phyloP scores from a whole-genome alignment of 92 coral and sea anemone species.

The Parazoanthus atlanticus region DNA sequence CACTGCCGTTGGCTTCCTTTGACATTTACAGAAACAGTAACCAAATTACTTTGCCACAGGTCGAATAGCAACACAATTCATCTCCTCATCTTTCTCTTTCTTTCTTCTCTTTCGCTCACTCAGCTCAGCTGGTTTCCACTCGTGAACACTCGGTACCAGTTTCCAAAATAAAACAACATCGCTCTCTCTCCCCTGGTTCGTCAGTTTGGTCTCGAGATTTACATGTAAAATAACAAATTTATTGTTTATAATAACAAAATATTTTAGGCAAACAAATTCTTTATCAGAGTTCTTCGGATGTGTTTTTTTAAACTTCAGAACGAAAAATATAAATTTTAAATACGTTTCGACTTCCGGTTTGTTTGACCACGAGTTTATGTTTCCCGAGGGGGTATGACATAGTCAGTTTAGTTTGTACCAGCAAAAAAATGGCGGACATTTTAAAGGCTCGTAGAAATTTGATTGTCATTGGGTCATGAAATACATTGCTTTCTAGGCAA shows the following conservation, averaged over 20 bases:
- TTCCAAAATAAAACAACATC: background rate
- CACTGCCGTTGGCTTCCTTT: constrained; percentile 39
- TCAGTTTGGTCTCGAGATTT: background rate
- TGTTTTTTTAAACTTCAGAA: too few species aligned
- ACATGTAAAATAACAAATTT: too few species aligned
- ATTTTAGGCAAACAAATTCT: background rate
- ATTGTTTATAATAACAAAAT: background rate
- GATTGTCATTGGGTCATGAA: background rate
- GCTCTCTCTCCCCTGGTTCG: background rate
- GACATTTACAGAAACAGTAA: constrained; percentile 36
- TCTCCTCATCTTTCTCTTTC: background rate
- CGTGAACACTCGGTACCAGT: constrained; percentile 28
- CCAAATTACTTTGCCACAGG: constrained; percentile 18
- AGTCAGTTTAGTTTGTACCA: background rate
- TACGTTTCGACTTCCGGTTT: too few species aligned
- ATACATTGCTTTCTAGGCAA: background rate
- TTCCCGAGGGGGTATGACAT: constrained; percentile 10
- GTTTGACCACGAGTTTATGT: background rate
- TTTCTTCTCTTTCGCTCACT: background rate
- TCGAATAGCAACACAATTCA: constrained; percentile 28
- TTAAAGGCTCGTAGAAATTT: background rate
- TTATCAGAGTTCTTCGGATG: background rate
- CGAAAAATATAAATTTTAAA: background rate
- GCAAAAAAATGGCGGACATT: constrained; percentile 38
- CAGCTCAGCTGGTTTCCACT: constrained; percentile 15